Evolutionary conservation across 2,888 invertebrate genomes (phyloP), one percentile per base, ranked within the genome.

Genomic region (Acronicta alni): DNA sequence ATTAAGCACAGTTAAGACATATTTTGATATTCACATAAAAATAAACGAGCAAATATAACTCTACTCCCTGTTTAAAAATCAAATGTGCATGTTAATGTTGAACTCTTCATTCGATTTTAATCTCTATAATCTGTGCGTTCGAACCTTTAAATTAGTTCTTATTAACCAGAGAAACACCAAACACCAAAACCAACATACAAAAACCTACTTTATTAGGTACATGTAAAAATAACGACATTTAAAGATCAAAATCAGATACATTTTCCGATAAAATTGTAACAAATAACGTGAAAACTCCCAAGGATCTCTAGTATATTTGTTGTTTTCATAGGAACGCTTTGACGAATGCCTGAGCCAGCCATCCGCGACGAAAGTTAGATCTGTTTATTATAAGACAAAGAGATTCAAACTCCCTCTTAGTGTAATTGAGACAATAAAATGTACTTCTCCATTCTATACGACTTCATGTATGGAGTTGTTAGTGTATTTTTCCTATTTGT

Each of bases 301-400:
- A 79, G 75, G 78, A 76, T 63, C 30, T 67, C 54, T 51, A 48
- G 58, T 73, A 77, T 72, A 80, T 81, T 80, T 78, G 74, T 80
- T 79, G 78, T 84, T 77, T 79, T 81, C 72, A 79, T 63, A 67
- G 74, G 75, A 83, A 84, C 78, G 83, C 85, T 84, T 84, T 84
- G 83, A 84, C 81, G 79, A 79, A 84, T 84, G 72, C 81, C 80
- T 67, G 74, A 78, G 71, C 74, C 79, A 82, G 78, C 74, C 77
- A 75, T 72, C 75, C 77, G 62, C 74, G 71, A 76, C 71, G 69
- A 75, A 77, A 79, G 79, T 83, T 78, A 67, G 72, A 75, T 67
- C 73, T 79, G 83, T 82, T 80, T 83, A 81, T 82, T 81, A 70
- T 72, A 59, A 67, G 59, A 70, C 71, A 70, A 60, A 77, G 72